Conservation (phyloP, 2,888 invertebrate genomes). For the Hermaeophaga mercurialis region DNA sequence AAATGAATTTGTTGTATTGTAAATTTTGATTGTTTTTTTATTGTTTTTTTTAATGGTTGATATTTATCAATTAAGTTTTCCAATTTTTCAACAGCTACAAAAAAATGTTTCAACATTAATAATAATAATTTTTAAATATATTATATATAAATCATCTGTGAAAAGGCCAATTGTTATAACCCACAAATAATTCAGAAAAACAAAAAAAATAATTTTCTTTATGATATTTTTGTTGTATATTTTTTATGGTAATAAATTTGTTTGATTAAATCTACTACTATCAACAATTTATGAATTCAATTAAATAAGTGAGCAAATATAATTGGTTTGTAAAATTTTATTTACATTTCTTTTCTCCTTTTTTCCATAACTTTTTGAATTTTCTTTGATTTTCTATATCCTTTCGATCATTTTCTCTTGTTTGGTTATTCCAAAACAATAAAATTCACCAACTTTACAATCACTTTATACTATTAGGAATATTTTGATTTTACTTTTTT, state of each 20-base stretch:
- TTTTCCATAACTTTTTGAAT: slow-evolving; percentile 63
- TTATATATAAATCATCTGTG: too few species aligned
- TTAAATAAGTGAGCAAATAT: slow-evolving; percentile 1
- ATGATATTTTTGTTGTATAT: too few species aligned
- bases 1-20: too few species aligned
- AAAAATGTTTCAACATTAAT: slow-evolving; percentile 25
- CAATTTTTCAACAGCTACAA: slow-evolving; percentile 78
- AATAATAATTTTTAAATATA: too few species aligned
- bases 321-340: slow-evolving; percentile 18
- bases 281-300: too few species aligned
- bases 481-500: neutral
- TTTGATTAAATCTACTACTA: too few species aligned
- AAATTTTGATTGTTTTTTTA: slow-evolving; percentile 78
- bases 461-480: too few species aligned
- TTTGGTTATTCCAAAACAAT: slow-evolving; percentile 73
- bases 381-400: slow-evolving; percentile 63
- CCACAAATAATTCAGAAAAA: too few species aligned
- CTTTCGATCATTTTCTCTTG: slow-evolving; percentile 67
- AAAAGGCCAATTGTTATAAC: too few species aligned
- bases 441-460: too few species aligned
- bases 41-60: slow-evolving; percentile 77
- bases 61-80: slow-evolving; percentile 79
- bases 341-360: slow-evolving; percentile 72
- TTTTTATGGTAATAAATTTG: too few species aligned
- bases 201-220: too few species aligned